Evolutionary conservation across 2,888 invertebrate species (phyloP), one percentile per base, ranked within the genome.

Genomic region (Euplexia lucipara): DNA sequence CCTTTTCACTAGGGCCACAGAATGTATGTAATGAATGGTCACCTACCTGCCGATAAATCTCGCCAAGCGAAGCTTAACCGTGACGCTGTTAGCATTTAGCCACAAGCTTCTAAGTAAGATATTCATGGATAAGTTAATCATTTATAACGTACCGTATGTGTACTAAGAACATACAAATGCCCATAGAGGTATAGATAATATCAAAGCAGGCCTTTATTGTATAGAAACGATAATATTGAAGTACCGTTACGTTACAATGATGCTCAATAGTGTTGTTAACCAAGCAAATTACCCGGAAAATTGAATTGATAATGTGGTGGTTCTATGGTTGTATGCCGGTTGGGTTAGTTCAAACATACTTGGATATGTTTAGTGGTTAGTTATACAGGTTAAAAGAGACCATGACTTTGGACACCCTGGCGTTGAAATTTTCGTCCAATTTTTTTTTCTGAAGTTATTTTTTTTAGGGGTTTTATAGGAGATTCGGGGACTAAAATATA

Each of bases 281-380:
- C 30, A 18, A 70, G 39, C 37, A 70, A 73, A 76, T 73, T 76
- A 63, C 73, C 35, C 56, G 52, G 70, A 75, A 73, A 76, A 70
- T 76, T 76, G 56, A 51, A 70, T 75, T 61, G 41, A 61, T 61
- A 45, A n/a, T 42, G 20, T 42, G n/a, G n/a, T n/a, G n/a, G n/a
- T n/a, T n/a, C n/a, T n/a, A 56, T 56, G 32, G 18, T 45, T 20
- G 14, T 35, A 34, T 37, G 16, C 20, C 22, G 35, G 30, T 44
- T 54, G 20, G 39, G 45, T 70, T 14, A 26, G 26, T 59, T 34
- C 37, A 34, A 20, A 70, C 60, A 58, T 37, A 32, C 35, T 14
- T n/a, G 16, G 3, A 12, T 14, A 16, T 41, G 12, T 12, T 30
- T 18, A n/a, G 10, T 32, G 32, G 30, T 39, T 64, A 16, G 16